Conservation (phyloP, 2,113 vertebrate species). For the Octodon degus region DNA sequence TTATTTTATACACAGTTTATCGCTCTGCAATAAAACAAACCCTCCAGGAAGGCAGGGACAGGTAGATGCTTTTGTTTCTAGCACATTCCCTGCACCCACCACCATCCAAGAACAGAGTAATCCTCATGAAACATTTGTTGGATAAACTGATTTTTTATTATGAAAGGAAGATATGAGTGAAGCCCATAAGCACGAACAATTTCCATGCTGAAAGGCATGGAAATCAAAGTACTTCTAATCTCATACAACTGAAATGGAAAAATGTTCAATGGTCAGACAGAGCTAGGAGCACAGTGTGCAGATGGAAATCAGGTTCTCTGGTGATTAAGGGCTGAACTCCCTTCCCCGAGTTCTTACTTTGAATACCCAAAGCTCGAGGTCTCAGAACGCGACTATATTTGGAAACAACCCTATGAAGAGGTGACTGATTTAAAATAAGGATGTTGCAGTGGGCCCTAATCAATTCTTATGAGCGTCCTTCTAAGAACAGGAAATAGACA, state of each 20-base stretch:
- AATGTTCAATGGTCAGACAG: background rate
- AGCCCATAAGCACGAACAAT: background rate
- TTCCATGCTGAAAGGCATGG: background rate
- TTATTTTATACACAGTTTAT: background rate
- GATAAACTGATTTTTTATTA: conserved; percentile 14
- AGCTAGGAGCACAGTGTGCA: background rate
- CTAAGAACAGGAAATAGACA: background rate
- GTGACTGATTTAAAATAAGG: background rate
- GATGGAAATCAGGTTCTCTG: background rate
- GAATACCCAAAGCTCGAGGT: background rate
- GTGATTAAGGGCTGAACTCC: background rate
- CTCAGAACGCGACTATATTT: background rate
- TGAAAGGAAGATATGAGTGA: background rate
- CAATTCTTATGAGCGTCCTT: background rate
- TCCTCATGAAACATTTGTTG: background rate
- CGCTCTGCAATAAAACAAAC: background rate
- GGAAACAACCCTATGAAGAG: background rate
- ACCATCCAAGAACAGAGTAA: background rate
- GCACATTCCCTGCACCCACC: background rate
- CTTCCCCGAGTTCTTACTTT: background rate
- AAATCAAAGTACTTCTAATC: background rate
- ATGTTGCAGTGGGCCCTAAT: background rate
- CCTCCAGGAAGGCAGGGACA: background rate
- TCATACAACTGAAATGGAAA: background rate
- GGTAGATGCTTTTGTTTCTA: background rate